Conservation (phyloP, 2,797 vertebrate species). For the Dendrocincla fuliginosa region DNA sequence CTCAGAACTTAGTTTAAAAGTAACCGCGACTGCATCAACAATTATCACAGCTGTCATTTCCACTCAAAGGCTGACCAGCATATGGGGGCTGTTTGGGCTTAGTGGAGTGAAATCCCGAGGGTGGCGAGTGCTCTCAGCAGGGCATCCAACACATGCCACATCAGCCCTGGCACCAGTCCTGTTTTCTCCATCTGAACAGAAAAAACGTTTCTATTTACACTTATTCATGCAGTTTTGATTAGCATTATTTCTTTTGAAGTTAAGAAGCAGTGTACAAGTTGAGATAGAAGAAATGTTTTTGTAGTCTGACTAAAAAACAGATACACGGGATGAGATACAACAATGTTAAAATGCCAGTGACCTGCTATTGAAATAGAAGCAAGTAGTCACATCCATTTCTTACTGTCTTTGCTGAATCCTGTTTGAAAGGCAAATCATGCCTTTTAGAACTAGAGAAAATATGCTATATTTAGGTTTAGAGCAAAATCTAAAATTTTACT, state of each 20-base stretch:
- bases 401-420: background rate
- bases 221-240: background rate
- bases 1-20: background rate
- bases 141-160: background rate
- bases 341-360: background rate
- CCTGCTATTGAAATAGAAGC: background rate
- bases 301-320: background rate
- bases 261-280: background rate
- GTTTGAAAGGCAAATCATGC: background rate
- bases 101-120: fast-evolving
- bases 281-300: background rate
- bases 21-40: background rate
- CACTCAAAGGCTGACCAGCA: background rate
- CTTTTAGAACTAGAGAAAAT: background rate
- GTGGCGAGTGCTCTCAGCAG: background rate
- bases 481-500: background rate
- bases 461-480: background rate
- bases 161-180: background rate
- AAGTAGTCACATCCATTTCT: background rate
- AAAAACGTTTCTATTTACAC: background rate
- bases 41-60: background rate
- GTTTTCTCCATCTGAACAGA: background rate
- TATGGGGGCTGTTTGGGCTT: background rate
- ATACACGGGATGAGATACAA: fast-evolving
- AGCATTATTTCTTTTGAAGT: background rate